Evolutionary conservation across 2,888 invertebrate genomes (phyloP), one percentile per base, ranked within the genome.

Genomic region (Cerceris rybyensis): DNA sequence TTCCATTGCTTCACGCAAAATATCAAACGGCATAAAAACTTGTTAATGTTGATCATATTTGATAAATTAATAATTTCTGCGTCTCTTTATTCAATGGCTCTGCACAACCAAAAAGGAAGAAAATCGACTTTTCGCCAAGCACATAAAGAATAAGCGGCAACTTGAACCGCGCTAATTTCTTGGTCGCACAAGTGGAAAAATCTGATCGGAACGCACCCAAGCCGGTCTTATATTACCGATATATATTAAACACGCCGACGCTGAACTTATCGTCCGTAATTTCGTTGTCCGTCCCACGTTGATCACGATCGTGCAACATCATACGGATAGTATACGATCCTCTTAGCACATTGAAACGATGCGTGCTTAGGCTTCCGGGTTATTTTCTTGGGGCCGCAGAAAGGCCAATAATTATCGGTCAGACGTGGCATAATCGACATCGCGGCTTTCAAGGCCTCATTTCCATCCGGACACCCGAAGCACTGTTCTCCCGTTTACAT

Each of bases 241-340:
- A 13, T 11, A 5, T 7, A 5, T 39, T 11, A 8, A 14, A 28
- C 50, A 17, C 39, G n/a, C 14, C 63, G 28, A 28, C 28, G 28
- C 28, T 28, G 28, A 28, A 28, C 28, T 28, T 28, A 46, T 13
- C 16, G 46, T 43, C 54, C 14, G 13, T 11, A 16, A 63, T 16
- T 49, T 70, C 14, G 39, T 70, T 50, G 63, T 16, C 16, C 43
- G 5, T 46, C 39, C 42, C 41, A 42, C 17, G 49, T 57, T 17
- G 39, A 57, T 57, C 28, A 57, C 9, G 55, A 57, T 57, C 55
- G 13, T 57, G n/a, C 55, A 57, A 17, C 55, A n/a, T 57, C 55
- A 13, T 7, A n/a, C n/a, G 11, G 55, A 57, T 39, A 17, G 16
- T 57, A 57, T 57, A 57, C 55, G 55, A 57, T 17, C n/a, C 55